Evolutionary conservation across 2,888 invertebrate species (phyloP).

Genomic region (Morinoia aosen): DNA sequence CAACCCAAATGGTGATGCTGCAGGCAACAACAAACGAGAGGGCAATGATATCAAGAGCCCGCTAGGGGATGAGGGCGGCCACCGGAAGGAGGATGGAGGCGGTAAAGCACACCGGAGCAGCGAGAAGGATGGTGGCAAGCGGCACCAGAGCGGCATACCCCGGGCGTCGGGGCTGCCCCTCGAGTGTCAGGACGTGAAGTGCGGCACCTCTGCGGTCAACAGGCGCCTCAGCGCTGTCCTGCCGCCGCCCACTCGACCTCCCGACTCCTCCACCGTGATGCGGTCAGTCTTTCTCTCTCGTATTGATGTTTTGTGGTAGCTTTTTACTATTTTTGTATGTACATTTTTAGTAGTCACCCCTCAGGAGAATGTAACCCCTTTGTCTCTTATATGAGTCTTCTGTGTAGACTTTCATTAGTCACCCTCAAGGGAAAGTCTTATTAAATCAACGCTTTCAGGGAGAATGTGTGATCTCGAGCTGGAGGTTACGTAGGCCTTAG

Average conservation of each 20-base stretch:
- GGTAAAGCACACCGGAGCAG: not conserved
- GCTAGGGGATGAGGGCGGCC: not conserved
- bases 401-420: too few species aligned
- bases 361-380: too few species aligned
- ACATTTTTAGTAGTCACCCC: not conserved
- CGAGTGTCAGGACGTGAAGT: constrained; percentile 31
- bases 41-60: not conserved
- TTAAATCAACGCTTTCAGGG: too few species aligned
- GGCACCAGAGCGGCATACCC: constrained; percentile 8
- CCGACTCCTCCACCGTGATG: constrained; percentile 32
- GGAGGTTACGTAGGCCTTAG: too few species aligned
- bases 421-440: too few species aligned
- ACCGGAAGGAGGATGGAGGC: not conserved
- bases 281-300: constrained; percentile 22
- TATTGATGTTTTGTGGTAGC: not conserved
- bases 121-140: not conserved
- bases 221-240: constrained; percentile 47
- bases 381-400: too few species aligned
- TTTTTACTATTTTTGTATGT: not conserved
- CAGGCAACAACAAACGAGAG: not conserved
- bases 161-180: not conserved
- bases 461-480: too few species aligned
- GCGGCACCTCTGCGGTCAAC: not conserved
- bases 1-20: not conserved
- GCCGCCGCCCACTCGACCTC: constrained; percentile 39